phyloP scores from a whole-genome alignment of 2,888 invertebrate species.

The Plutella xylostella region DNA sequence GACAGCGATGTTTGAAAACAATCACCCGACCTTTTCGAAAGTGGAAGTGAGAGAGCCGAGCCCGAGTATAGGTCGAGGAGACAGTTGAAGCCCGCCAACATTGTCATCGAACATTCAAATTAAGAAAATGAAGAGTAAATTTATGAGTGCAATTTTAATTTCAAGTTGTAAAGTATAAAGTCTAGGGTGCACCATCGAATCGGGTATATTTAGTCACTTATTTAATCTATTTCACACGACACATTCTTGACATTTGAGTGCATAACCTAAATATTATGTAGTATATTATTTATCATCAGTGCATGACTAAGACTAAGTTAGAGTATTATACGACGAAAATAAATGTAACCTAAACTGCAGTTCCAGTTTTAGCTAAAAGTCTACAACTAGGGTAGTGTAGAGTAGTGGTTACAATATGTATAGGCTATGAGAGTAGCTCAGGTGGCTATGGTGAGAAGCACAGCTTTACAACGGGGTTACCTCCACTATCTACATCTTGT shows the following conservation, averaged over 20 bases:
- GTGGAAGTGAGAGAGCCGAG: conserved; percentile 3
- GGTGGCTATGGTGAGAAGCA: no score
- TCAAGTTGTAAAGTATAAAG: neutral
- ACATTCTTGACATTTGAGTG: neutral
- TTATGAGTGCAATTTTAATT: neutral
- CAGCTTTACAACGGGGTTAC: no score
- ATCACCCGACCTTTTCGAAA: conserved; percentile 6
- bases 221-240: neutral
- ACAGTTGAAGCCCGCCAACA: conserved; percentile 40
- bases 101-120: conserved; percentile 67
- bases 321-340: conserved; percentile 15
- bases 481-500: no score
- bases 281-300: conserved; percentile 7
- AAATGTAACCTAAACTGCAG: neutral
- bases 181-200: conserved; percentile 3
- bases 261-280: conserved; percentile 3
- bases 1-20: conserved; percentile 8
- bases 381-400: no score
- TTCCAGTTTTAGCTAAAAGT: no score
- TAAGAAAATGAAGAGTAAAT: neutral
- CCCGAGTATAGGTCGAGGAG: neutral
- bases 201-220: neutral
- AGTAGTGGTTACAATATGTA: no score
- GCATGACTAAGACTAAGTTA: conserved; percentile 4
- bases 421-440: no score